Evolutionary conservation across 2,113 vertebrate species (phyloP), one percentile per base, ranked within the genome.

Genomic region (Bothrops jararaca): DNA sequence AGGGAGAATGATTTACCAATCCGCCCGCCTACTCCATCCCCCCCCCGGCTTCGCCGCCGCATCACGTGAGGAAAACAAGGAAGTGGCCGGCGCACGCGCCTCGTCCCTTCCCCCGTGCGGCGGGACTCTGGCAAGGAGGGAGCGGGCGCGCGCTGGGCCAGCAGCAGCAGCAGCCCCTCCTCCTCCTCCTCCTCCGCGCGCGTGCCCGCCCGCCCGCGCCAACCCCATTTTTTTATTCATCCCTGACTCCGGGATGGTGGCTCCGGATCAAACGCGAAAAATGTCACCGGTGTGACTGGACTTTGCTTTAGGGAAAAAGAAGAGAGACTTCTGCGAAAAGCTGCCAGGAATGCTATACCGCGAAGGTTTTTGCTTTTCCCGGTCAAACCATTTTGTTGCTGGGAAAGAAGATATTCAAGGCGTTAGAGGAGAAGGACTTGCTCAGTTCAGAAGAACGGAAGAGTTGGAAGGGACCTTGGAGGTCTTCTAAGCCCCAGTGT

Each of bases 51-150:
- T 5, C 1, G 5, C 2, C 15, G 10, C 42, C 0, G 54, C 3
- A 74, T 86, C 90, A 86, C 90, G 74, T 86, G 80, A 86, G 80
- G 42, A 60, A 91, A 86, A 87, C 56, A 87, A 60, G 85, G 91
- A 91, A 60, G 85, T 52, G 10, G 29, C 3, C 13, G 26, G 58
- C 56, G 91, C 85, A 53, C 11, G 85, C 86, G 85, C 45, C 4
- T 39, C 54, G 18, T 29, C 45, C 54, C 12, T 56, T 50, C 8
- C 24, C 34, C 11, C 4, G 48, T 80, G 9, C 85, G 80, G 29
- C 64, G 39, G 29, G 7, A 15, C 29, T 13, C 29, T 15, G 64
- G 64, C 29, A 5, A 1, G 29, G 26, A 3, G 60, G 0, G 60
- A 2, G 60, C 1, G 26, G 3, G 60, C 34, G 0, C 1, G 0